phyloP scores from a whole-genome alignment of 2,113 vertebrate genomes.

The Mormyrus lacerda region DNA sequence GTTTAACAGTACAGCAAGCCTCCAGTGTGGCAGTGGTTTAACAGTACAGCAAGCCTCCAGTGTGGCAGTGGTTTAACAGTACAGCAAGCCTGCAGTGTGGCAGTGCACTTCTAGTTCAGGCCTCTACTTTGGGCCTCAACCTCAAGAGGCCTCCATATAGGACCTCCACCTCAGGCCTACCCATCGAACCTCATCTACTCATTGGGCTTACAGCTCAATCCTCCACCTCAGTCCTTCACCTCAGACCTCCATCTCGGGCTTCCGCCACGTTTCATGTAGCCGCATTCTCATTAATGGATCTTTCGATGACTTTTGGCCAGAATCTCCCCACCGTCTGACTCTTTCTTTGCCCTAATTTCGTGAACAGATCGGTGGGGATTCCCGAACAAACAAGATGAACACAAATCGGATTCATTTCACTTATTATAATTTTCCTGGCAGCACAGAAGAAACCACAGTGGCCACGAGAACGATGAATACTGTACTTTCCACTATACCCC shows the following conservation, averaged over 20 bases:
- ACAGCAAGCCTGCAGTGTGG: background rate
- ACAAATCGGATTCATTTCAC: background rate
- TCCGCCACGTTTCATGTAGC: constrained; percentile 33
- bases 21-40: background rate
- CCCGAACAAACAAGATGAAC: background rate
- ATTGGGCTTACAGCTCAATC: background rate
- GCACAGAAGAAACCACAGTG: background rate
- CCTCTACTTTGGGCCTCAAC: background rate
- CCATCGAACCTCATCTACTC: too few species aligned
- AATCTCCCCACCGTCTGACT: constrained; percentile 1
- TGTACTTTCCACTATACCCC: background rate
- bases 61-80: background rate
- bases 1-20: background rate
- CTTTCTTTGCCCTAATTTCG: background rate
- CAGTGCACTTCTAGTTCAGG: background rate
- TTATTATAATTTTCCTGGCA: background rate
- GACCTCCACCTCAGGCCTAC: background rate
- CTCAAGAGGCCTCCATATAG: background rate
- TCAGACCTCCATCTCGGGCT: background rate
- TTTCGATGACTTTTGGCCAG: constrained; percentile 39
- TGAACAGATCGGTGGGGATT: background rate
- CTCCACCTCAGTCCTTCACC: background rate
- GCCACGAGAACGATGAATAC: background rate
- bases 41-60: background rate
- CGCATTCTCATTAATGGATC: constrained; percentile 36